Conservation (phyloP, 92 coral and sea anemone species). For the Epizoanthus illoricatus region DNA sequence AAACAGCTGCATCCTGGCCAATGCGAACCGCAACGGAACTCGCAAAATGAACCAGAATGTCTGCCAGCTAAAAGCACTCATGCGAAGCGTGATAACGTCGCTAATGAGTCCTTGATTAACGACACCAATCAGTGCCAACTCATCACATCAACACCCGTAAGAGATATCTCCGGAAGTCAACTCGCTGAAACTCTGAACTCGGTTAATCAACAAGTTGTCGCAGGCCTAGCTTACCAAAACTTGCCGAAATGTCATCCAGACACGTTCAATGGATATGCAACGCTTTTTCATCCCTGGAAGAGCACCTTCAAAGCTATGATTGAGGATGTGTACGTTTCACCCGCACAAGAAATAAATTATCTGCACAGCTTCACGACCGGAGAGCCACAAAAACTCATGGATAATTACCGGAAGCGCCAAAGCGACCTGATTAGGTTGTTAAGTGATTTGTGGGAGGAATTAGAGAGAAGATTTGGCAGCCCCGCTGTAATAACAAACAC, state of each 20-base stretch:
- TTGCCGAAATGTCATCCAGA: conserved; percentile 44
- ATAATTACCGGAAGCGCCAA: conserved; percentile 44
- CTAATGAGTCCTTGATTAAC: background rate
- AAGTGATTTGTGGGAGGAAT: conserved; percentile 39
- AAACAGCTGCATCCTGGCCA: background rate
- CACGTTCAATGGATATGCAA: conserved; percentile 40
- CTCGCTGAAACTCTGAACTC: conserved; percentile 44
- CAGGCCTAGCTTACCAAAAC: conserved; percentile 46
- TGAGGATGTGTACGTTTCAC: conserved; percentile 34
- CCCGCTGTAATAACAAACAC: conserved; percentile 35
- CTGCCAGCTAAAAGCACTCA: too few relatives aligned
- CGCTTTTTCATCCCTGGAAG: conserved; percentile 53
- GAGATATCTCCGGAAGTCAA: conserved; percentile 43
- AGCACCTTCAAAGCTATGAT: conserved; percentile 59
- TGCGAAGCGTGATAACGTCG: background rate
- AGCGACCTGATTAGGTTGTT: conserved; percentile 23
- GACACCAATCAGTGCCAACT: background rate
- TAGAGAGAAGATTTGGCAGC: conserved; percentile 52
- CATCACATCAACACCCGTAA: conserved; percentile 28
- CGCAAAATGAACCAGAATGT: too few relatives aligned
- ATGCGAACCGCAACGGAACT: background rate
- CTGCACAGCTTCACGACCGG: conserved; percentile 45
- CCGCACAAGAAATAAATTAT: conserved; percentile 54
- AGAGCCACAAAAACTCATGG: conserved; percentile 23
- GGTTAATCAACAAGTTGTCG: conserved; percentile 46